phyloP scores from a whole-genome alignment of 2,888 invertebrate genomes.

The Tenthredo distinguenda region DNA sequence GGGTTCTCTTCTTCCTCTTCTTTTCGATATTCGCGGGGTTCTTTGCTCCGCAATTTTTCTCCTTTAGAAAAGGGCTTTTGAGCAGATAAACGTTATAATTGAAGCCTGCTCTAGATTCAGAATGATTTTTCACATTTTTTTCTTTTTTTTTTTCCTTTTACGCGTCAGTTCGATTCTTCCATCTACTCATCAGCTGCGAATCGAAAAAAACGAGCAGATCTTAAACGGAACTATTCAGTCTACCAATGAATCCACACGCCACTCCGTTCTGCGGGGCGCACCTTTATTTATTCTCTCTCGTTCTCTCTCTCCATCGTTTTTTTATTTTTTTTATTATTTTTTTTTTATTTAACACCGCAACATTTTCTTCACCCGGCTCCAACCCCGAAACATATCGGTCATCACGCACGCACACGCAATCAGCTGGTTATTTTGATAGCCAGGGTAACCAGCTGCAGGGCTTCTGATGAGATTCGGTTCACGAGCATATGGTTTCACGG shows the following conservation, averaged over 20 bases:
- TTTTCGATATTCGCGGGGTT: slow-evolving; percentile 39
- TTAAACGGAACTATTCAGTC: not conserved
- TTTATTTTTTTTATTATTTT: not conserved
- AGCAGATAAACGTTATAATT: slow-evolving; percentile 27
- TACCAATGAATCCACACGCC: not conserved
- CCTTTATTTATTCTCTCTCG: slow-evolving; percentile 5
- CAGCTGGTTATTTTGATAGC: slow-evolving; percentile 65
- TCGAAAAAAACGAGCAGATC: not conserved
- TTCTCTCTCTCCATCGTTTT: not conserved
- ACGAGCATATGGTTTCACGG: slow-evolving; percentile 56
- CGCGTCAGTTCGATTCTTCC: not conserved
- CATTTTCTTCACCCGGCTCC: slow-evolving; percentile 9
- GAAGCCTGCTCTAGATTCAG: not conserved
- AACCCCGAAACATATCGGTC: not conserved
- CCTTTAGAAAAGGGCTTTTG: not conserved
- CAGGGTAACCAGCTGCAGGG: slow-evolving; percentile 59
- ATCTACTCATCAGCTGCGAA: not conserved
- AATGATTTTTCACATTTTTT: not conserved
- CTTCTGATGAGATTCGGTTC: slow-evolving; percentile 57
- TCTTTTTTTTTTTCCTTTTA: not conserved
- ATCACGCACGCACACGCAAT: slow-evolving; percentile 61
- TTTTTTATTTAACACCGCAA: not conserved
- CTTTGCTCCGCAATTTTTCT: not conserved
- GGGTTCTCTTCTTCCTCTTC: slow-evolving; percentile 35
- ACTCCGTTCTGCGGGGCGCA: slow-evolving; percentile 9